Evolutionary conservation across 2,797 vertebrate species (phyloP).

Genomic region (Meda fulgida): DNA sequence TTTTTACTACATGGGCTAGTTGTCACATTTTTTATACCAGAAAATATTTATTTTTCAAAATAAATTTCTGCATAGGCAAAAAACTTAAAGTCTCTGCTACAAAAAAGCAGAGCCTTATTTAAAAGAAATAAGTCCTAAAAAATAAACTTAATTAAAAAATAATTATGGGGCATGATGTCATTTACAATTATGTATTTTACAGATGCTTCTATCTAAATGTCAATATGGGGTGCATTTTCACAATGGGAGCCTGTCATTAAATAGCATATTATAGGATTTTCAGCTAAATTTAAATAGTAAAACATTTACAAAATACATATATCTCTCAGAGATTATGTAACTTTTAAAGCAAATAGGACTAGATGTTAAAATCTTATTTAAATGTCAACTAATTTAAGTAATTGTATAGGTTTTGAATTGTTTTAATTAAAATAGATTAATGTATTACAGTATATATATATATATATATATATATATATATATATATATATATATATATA

Average conservation of each 20-base stretch:
- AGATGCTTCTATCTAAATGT: background rate
- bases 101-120: background rate
- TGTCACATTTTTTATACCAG: background rate
- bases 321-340: background rate
- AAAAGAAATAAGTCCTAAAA: background rate
- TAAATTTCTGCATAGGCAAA: background rate
- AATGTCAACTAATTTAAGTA: background rate
- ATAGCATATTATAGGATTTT: background rate
- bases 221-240: background rate
- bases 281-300: background rate
- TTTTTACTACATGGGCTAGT: background rate
- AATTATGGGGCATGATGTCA: background rate
- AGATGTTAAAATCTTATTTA: background rate
- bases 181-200: background rate
- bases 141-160: background rate
- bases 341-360: background rate
- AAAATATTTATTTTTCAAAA: background rate
- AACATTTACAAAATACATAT: background rate
- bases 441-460: background rate
- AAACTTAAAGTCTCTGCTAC: background rate
- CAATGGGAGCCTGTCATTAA: background rate
- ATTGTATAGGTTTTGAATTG: background rate
- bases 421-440: background rate
- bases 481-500: too few relatives aligned
- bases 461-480: background rate